Base-by-base conservation (phyloP, 2,797 vertebrate species). In the Tenualosa ilisha region DNA sequence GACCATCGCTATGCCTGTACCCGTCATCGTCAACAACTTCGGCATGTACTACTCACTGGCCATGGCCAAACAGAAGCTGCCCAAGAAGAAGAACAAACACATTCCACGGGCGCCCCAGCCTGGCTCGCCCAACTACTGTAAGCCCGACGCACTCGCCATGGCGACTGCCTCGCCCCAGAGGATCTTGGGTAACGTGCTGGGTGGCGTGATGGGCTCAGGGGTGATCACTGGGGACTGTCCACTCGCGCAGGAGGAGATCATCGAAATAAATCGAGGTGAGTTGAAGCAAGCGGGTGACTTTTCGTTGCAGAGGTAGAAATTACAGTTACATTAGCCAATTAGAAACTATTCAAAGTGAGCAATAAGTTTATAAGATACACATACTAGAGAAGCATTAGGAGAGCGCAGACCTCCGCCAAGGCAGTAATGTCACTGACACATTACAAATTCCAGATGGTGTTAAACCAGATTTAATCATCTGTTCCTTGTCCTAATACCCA, bases 31-130 rank as follows among this genome's bases (percentile, higher is more conserved):
- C 94, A 99, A 99, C 97, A 99, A 99, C 96, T 99, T 99, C 53
- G 98, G 98, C 95, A 99, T 99, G 98, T 99, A 99, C 94, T 99
- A 99, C 95, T 99, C 98, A 89, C 96, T 99, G 96, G 98, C 98
- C 92, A 99, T 99, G 98, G 98, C 98, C 95, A 99, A 99, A 94
- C 98, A 99, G 96, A 99, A 99, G 97, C 96, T 99, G 95, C 98
- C 98, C 96, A 99, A 99, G 96, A 99, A 99, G 97, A 99, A 99
- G 97, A 99, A 98, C 95, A 99, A 99, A 95, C 98, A 99, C 94
- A 99, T 99, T 92, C 98, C 98, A 1, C 94, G 98, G 92, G 97
- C 98, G 15, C 98, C 98, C 13, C 98, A 99, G 92, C 97, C 98
- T 90, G 98, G 98, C 91, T 99, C 98, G 85, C 98, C 98, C 91